Base-by-base conservation (phyloP, 2,113 vertebrate genomes). In the Gnathonemus longibarbis region DNA sequence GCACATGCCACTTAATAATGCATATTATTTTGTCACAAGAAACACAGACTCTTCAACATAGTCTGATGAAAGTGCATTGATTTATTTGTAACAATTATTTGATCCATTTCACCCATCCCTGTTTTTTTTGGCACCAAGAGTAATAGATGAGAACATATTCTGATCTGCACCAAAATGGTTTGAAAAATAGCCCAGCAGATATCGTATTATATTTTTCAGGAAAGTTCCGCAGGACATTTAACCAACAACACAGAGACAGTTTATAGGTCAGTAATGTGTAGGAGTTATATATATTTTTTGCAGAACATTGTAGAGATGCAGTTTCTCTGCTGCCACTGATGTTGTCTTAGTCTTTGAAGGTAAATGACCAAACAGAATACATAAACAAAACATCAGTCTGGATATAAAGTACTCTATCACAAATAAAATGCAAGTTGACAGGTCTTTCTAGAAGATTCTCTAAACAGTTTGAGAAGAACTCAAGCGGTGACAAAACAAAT, bases 161-260 rank as follows among this genome's bases (percentile, higher is more conserved):
- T 74, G 66, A 74, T 74, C 66, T 74, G n/a, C 9, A 15, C 66
- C 66, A 31, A 42, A 49, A 11, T 87, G 49, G n/a, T 19, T 53
- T 87, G 84, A 52, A n/a, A 87, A 87, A 87, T 87, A n/a, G 45
- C 19, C 42, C 83, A 45, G 83, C 35, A 84, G 7, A 84, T 84
- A n/a, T 46, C 48, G 42, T 5, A 84, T 84, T 84, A 11, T 84
- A 19, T 84, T 84, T 48, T 83, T 42, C 35, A 46, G 5, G 39
- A 24, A 48, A 45, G 7, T 84, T 48, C 83, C 21, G 6, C 83
- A 84, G 80, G 80, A 84, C 80, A 84, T 48, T 84, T 45, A 35
- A 8, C 31, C 42, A 84, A 48, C 45, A 84, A n/a, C 83, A 84
- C 45, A n/a, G 19, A 84, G 83, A 46, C 45, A 24, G 77, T 39